phyloP scores from a whole-genome alignment of 2,888 invertebrate genomes.

The Torymus texanus region DNA sequence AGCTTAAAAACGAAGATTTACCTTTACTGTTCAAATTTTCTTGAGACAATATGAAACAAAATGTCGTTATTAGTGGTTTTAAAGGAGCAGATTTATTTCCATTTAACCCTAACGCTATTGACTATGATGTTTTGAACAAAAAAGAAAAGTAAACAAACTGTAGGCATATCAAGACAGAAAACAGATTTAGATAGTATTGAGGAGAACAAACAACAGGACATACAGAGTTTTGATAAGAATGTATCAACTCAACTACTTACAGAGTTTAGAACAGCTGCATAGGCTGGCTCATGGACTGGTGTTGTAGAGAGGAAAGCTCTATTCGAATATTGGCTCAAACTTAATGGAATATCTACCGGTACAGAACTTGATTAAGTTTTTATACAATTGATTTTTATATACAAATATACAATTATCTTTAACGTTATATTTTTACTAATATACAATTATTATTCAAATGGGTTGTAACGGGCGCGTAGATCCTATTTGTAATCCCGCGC shows the following conservation, averaged over 20 bases:
- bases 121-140: slow-evolving; percentile 3
- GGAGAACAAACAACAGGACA: not conserved
- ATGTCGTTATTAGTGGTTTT: not conserved
- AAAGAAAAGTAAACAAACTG: not conserved
- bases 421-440: not conserved
- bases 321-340: not conserved
- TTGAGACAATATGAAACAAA: not conserved
- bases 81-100: slow-evolving; percentile 1
- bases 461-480: too few species aligned
- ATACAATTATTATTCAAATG: not conserved
- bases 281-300: not conserved
- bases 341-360: not conserved
- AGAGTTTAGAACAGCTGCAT: not conserved
- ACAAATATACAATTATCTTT: not conserved
- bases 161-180: not conserved
- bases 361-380: not conserved
- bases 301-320: not conserved
- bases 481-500: too few species aligned
- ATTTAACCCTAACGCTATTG: slow-evolving; percentile 9
- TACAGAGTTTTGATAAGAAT: not conserved
- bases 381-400: not conserved
- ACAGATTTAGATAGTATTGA: not conserved
- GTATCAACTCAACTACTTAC: not conserved
- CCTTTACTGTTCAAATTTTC: not conserved
- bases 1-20: slow-evolving; percentile 1